Conservation (phyloP, 2,113 vertebrate genomes). For the Colaptes auratus region DNA sequence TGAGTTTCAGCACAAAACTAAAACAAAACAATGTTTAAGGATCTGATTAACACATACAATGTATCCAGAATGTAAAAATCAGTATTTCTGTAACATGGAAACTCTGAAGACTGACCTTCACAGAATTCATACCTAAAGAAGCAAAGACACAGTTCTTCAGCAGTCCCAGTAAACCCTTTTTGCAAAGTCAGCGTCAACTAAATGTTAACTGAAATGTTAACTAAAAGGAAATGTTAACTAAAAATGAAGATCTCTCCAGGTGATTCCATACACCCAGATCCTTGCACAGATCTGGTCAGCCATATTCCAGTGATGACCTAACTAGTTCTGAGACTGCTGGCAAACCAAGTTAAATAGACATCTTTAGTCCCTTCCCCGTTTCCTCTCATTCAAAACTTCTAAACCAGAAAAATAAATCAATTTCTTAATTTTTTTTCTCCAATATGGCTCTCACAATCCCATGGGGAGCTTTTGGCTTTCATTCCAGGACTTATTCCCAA, state of each 20-base stretch:
- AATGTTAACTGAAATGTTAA: background rate
- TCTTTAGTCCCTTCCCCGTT: background rate
- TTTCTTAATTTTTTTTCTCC: background rate
- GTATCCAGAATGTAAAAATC: background rate
- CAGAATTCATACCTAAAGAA: background rate
- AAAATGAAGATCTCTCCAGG: background rate
- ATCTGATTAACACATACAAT: background rate
- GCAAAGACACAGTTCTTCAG: background rate
- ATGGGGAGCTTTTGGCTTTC: conserved; percentile 9
- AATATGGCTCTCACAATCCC: background rate
- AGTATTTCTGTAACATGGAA: background rate
- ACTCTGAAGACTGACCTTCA: background rate
- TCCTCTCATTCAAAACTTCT: background rate
- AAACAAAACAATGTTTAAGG: background rate
- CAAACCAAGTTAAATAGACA: background rate
- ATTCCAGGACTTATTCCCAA: conserved; percentile 10
- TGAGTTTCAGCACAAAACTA: background rate
- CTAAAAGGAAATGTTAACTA: too few species aligned
- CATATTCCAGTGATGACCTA: background rate
- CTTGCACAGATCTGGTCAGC: background rate
- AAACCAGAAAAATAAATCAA: background rate
- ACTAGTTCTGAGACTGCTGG: background rate
- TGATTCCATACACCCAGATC: background rate
- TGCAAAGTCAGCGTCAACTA: background rate
- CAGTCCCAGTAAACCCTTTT: background rate